Evolutionary conservation across 92 coral and sea anemone genomes (phyloP), one percentile per base, ranked within the genome.

Genomic region (Isaurus tuberculatus): DNA sequence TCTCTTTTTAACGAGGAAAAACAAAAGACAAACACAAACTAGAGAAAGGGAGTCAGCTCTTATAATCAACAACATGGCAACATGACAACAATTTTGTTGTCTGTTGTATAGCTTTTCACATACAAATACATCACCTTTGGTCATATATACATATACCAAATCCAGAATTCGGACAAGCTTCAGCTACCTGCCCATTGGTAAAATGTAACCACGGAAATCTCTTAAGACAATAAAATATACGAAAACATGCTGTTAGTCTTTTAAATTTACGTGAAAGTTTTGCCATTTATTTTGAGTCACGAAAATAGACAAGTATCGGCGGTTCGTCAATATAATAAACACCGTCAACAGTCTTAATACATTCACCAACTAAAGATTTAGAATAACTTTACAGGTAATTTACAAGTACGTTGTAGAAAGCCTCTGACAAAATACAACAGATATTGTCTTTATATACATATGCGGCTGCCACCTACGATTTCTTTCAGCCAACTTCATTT

Each of bases 331-430:
- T 46, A 11, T 19, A 46, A 46, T 46, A 46, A 46, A 11, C 53
- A 46, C 53, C 16, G 53, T 46, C 53, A 19, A 46, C 16, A 46
- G 53, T 46, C 53, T 19, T 46, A 46, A 46, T 11, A 46, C 2
- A 19, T 19, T 9, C 16, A 46, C 15, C 15, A 28, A 29, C 20
- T 36, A 8, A 65, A 28, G 30, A 65, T 26, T 65, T 26, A 27
- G 70, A 65, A 65, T 65, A 28, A 65, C 26, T 65, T 33, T 65
- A 65, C 70, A 65, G 33, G 14, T 65, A 65, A 27, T 65, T 29
- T 65, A 65, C 70, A 64, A 65, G 33, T 20, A 8, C 13, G 10
- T 4, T 26, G 26, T 65, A 17, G 19, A 25, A 65, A 65, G n/a
- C 70, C 33, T 19, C 8, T 36, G 29, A 28, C 29, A 65, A 29